These are phyloP conservation scores for Tortrix viridana DNA, from an alignment of 2,888 invertebrate genomes.

Conservation along the genomic window DNA sequence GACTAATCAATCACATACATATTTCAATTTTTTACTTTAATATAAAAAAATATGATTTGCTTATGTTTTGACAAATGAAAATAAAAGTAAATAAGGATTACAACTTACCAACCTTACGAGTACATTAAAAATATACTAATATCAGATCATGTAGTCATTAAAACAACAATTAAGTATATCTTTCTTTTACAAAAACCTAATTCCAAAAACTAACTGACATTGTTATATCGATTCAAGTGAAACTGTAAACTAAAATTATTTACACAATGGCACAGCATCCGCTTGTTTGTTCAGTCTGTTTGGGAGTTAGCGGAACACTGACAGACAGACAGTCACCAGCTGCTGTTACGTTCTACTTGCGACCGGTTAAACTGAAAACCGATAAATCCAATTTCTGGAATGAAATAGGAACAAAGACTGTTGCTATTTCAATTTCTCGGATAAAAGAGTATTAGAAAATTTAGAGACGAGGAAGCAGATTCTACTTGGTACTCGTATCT, in stretches of 20 bases:
- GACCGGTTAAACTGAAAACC: conserved; percentile 40
- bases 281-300: conserved; percentile 43
- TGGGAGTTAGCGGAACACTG: conserved; percentile 33
- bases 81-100: no score
- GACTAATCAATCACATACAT: no score
- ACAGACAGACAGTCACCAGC: conserved; percentile 50
- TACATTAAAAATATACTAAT: no score
- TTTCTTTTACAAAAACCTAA: neutral
- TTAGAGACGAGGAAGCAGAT: neutral
- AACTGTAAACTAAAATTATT: conserved; percentile 14
- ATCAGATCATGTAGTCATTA: no score
- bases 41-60: no score
- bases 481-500: no score
- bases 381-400: conserved; percentile 14
- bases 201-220: neutral
- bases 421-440: neutral
- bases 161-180: no score
- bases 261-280: conserved; percentile 22
- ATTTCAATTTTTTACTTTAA: no score
- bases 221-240: conserved; percentile 1
- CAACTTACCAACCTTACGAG: no score
- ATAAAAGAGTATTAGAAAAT: neutral
- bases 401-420: conserved; percentile 5
- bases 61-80: no score
- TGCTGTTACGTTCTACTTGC: conserved; percentile 42